Percentiles rank a stretch among this genome's conserved stretches.
Conservation (phyloP, 2,113 vertebrate genomes). For the Sakesphorus luctuosus region DNA sequence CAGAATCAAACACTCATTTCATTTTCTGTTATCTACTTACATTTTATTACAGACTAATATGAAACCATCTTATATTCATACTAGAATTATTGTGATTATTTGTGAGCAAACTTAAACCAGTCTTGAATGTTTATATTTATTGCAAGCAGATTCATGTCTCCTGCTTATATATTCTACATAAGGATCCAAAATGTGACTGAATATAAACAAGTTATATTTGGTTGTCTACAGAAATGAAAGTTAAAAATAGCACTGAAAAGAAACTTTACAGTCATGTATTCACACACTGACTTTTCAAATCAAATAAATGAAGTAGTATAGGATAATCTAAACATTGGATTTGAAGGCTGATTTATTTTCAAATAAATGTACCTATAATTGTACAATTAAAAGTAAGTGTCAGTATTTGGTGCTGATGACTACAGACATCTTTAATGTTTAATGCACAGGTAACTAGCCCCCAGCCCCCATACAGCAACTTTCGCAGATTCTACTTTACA, state of each 20-base stretch:
- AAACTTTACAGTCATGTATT: conserved; percentile 79
- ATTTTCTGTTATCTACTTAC: conserved; percentile 28
- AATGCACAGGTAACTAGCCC: conserved; percentile 63
- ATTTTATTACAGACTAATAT: conserved; percentile 66
- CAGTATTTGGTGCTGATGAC: conserved; percentile 67
- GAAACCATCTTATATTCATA: conserved; percentile 27
- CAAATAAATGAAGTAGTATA: conserved; percentile 61
- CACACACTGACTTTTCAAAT: conserved; percentile 69
- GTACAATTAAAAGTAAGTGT: conserved; percentile 69
- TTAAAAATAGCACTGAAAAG: conserved; percentile 85
- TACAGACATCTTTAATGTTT: conserved; percentile 58
- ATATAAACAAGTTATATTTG: conserved; percentile 70
- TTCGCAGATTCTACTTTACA: conserved; percentile 67
- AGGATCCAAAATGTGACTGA: conserved; percentile 72
- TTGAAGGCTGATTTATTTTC: conserved; percentile 71
- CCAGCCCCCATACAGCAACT: conserved; percentile 44
- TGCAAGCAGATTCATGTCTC: conserved; percentile 81
- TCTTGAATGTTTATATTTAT: conserved; percentile 80
- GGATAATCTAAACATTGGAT: conserved; percentile 56
- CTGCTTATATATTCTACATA: conserved; percentile 77
- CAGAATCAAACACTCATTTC: not conserved
- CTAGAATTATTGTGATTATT: not conserved
- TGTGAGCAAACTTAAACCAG: conserved; percentile 39
- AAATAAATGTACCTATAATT: conserved; percentile 65
- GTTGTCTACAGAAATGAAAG: conserved; percentile 80